These are phyloP conservation scores for Trichoplusia ni DNA, from an alignment of 1,140 invertebrate genomes.

Conservation along the genomic window DNA sequence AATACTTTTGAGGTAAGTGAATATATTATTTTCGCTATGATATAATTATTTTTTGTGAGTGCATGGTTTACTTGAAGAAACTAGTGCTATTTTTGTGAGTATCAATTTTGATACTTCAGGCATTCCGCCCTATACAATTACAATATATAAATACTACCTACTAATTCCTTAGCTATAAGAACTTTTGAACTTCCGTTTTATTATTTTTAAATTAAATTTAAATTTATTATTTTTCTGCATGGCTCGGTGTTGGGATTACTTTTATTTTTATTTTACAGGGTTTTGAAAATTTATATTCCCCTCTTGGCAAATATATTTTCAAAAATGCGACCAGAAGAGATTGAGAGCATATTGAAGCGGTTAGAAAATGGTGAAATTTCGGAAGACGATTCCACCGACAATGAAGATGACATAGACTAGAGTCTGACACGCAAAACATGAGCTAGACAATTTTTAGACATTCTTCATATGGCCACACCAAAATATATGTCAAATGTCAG, in stretches of 20 bases:
- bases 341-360: conserved; percentile 39
- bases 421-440: no score
- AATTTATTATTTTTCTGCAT: no score
- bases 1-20: conserved; percentile 60
- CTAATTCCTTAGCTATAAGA: conserved; percentile 56
- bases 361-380: conserved; percentile 50
- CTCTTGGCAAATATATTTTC: no score
- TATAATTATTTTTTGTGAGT: conserved; percentile 62
- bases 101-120: conserved; percentile 62
- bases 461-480: no score
- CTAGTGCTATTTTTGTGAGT: conserved; percentile 58
- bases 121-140: conserved; percentile 60
- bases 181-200: conserved; percentile 52
- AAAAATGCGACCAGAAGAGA: conserved; percentile 58
- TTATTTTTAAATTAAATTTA: no score
- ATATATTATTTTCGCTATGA: conserved; percentile 59
- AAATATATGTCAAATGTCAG: no score
- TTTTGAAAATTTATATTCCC: no score
- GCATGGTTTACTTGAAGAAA: no score
- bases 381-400: conserved; percentile 55
- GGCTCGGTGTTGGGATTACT: no score
- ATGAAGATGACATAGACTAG: conserved; percentile 60
- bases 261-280: no score
- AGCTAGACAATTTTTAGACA: no score
- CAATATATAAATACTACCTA: conserved; percentile 58